phyloP scores from a whole-genome alignment of 1,140 invertebrate genomes.

The Drosophila persimilis region DNA sequence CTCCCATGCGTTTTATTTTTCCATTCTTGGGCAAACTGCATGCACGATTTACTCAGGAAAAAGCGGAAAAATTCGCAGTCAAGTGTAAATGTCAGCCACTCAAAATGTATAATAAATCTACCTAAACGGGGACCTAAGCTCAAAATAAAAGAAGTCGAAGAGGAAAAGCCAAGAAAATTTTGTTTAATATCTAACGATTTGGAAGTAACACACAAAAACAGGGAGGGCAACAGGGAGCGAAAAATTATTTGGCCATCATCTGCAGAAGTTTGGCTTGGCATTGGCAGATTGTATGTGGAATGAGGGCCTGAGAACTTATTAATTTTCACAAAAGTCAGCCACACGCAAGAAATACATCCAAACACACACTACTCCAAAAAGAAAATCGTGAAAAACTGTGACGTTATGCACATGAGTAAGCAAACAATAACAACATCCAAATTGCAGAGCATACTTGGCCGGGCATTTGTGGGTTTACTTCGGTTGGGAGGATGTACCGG shows the following conservation, averaged over 20 bases:
- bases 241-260: conserved; percentile 79
- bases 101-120: conserved; percentile 76
- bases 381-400: conserved; percentile 42
- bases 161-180: conserved; percentile 36
- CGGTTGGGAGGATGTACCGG: not conserved
- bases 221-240: conserved; percentile 37
- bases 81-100: conserved; percentile 75
- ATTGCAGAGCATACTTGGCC: conserved; percentile 59
- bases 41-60: conserved; percentile 62
- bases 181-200: conserved; percentile 75
- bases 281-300: not conserved
- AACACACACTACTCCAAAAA: not conserved
- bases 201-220: conserved; percentile 66
- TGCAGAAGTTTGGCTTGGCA: conserved; percentile 56
- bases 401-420: conserved; percentile 71
- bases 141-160: not conserved
- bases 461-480: conserved; percentile 21
- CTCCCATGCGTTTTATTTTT: conserved; percentile 7
- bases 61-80: conserved; percentile 36
- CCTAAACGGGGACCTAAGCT: conserved; percentile 20
- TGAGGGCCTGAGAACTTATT: conserved; percentile 63
- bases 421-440: conserved; percentile 46
- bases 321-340: conserved; percentile 74
- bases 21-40: conserved; percentile 18
- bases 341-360: conserved; percentile 33